Evolutionary conservation across 2,888 invertebrate genomes (phyloP), one percentile per base, ranked within the genome.

Genomic region (Morinoia aosen): DNA sequence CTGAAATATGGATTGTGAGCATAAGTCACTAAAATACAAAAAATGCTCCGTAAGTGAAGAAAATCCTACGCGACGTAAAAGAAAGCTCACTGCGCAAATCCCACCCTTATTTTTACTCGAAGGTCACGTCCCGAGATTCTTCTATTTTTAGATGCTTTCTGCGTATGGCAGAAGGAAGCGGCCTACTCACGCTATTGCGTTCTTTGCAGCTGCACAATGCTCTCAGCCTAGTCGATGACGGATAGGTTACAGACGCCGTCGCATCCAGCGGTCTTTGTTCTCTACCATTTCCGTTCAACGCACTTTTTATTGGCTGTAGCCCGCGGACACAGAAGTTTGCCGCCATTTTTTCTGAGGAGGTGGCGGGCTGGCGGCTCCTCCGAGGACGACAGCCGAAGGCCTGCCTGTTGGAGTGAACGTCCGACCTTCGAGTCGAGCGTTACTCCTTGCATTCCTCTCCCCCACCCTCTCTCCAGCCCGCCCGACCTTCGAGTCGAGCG

Each of bases 401-500:
- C 76, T 40, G n/a, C 64, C 25, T 40, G 39, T 10, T 40, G 40
- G 90, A 90, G 90, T 90, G 90, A 90, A 90, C 90, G 90, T 90
- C 90, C 90, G 90, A 90, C 90, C 90, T 90, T 90, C 90, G 40
- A 48, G 40, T 90, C 40, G 90, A 90, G 40, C 90, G 48, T 90
- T 90, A 90, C 90, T 90, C 90, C 90, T 40, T 90, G 90, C 90
- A 90, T 90, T 90, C 90, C 40, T 90, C 40, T 14, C 90, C 40
- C 90, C 90, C 90, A 90, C 11, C 39, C 40, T 40, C 90, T 40
- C 48, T 33, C 76, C 76, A 76, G 0, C 76, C 76, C 76, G 76
- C 8, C 76, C 76, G 76, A 33, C 76, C 76, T 76, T 76, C 76
- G 33, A 16, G 76, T 76, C 76, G 76, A 76, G 76, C 19, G 76